Evolutionary conservation across 1,140 invertebrate species (phyloP), one percentile per base, ranked within the genome.

Genomic region (Drosophila kanapiae): DNA sequence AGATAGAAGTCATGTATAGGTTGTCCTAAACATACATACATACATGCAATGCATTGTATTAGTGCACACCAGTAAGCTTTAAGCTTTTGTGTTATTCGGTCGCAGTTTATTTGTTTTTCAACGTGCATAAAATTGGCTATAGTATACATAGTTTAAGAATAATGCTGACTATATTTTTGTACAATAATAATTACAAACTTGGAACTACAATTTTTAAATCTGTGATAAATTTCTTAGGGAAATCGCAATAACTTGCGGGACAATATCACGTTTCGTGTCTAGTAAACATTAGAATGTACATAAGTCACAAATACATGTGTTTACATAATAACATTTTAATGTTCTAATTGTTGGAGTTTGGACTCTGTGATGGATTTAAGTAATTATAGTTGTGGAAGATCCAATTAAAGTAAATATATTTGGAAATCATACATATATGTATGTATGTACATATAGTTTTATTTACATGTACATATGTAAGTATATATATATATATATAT

Each of bases 11-110:
- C 13, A 14, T 14, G 14, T 18, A 13, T 47, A 5, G 43, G 18
- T 45, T 18, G 7, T 6, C 11, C 2, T 10, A 49, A 5, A 16
- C n/a, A 43, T 48, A 31, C 9, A 3, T 31, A 31, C 9, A 31
- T 49, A n/a, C 8, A 9, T n/a, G 23, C 23, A 23, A 23, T 4
- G 4, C 13, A 37, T 37, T 14, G 18, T 54, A 37, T 37, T 23
- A 9, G 18, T 54, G 23, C 33, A 37, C 33, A 37, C 18, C 33
- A 54, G 51, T 54, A 54, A 54, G 51, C 51, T 54, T 54, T 37
- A 54, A 54, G 51, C 51, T 54, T 54, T 54, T 54, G 51, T 37
- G 51, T 54, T 54, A 54, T 23, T 38, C 33, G 33, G 51, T 54
- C 51, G 51, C 51, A 23, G 6, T 54, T 23, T 51, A 35, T 51